phyloP scores from a whole-genome alignment of 2,888 invertebrate species.

The Hydropsyche betteni region DNA sequence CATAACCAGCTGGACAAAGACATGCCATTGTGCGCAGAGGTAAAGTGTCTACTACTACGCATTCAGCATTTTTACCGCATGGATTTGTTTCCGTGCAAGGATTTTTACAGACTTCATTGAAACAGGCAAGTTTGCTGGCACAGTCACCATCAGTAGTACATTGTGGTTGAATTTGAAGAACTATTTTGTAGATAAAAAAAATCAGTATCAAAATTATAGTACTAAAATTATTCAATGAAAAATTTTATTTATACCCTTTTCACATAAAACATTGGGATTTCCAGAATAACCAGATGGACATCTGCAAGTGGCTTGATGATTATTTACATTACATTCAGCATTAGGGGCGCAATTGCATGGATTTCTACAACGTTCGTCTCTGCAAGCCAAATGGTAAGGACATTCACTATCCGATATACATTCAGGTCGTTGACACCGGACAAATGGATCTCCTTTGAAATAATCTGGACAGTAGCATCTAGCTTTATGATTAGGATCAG shows the following conservation, averaged over 20 bases:
- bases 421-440: conserved; percentile 80
- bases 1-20: conserved; percentile 81
- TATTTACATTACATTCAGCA: conserved; percentile 78
- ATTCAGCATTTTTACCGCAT: conserved; percentile 82
- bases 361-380: conserved; percentile 79
- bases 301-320: conserved; percentile 80
- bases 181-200: conserved; percentile 57
- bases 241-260: conserved; percentile 61
- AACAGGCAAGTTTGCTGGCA: conserved; percentile 85
- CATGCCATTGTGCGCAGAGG: conserved; percentile 90
- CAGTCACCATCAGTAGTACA: conserved; percentile 86
- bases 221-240: background rate
- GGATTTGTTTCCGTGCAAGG: conserved; percentile 81
- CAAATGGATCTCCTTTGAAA: conserved; percentile 81
- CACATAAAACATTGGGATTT: conserved; percentile 77
- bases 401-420: conserved; percentile 73
- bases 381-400: conserved; percentile 80
- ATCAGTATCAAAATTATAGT: conserved; percentile 29
- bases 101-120: conserved; percentile 80
- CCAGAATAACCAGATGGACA: conserved; percentile 86
- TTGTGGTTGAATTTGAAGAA: conserved; percentile 68
- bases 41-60: conserved; percentile 84
- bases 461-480: conserved; percentile 80
- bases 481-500: conserved; percentile 79
- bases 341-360: conserved; percentile 83